A percentile compares a stretch with the other conserved stretches of the same genome.
phyloP scores from a whole-genome alignment of 2,797 vertebrate genomes.

The Ptychobarbus kaznakovi region DNA sequence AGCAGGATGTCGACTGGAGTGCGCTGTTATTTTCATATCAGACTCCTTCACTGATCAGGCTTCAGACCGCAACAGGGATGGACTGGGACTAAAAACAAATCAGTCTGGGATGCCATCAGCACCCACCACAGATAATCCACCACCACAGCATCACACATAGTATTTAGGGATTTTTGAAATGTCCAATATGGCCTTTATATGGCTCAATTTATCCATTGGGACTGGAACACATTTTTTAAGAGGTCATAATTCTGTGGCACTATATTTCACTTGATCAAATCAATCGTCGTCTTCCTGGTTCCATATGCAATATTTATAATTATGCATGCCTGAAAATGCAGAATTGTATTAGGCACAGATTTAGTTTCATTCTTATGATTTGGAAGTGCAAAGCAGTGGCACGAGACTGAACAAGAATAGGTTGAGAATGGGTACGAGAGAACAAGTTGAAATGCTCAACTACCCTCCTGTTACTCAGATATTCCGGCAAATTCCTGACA shows the following conservation, averaged over 20 bases:
- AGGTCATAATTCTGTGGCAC: background rate
- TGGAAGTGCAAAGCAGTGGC: background rate
- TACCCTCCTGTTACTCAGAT: background rate
- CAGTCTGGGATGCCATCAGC: background rate
- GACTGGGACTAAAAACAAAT: background rate
- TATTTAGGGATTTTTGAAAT: background rate
- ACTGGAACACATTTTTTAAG: background rate
- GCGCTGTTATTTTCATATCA: constrained; percentile 64
- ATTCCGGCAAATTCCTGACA: background rate
- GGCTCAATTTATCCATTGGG: background rate
- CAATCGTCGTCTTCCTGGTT: background rate
- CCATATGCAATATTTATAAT: background rate
- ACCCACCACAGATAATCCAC: background rate
- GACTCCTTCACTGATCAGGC: constrained; percentile 60
- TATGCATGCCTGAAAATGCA: too few relatives aligned
- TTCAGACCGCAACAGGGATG: constrained; percentile 33
- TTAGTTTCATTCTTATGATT: background rate
- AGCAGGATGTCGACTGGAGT: constrained; percentile 68
- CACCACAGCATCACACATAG: background rate
- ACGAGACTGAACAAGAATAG: background rate
- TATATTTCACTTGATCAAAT: background rate
- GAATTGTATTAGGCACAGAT: background rate
- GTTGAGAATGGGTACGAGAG: background rate
- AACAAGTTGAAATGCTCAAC: background rate
- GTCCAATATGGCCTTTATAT: background rate